Conservation (phyloP, 2,888 invertebrate genomes). For the Coenonympha arcania region DNA sequence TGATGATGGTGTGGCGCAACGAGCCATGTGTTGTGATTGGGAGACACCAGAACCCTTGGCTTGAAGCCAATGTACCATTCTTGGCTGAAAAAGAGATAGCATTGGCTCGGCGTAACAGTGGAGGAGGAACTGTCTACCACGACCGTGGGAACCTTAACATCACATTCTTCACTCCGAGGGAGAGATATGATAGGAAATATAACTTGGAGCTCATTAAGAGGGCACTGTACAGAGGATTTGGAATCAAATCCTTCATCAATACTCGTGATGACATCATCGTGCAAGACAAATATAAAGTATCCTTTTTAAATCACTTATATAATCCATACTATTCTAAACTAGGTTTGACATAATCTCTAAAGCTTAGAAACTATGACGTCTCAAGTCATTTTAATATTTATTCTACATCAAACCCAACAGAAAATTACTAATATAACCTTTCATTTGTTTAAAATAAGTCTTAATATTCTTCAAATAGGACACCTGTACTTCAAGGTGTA, state of each 20-base stretch:
- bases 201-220: conserved; percentile 91
- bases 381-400: no score
- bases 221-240: conserved; percentile 87
- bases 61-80: conserved; percentile 86
- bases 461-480: no score
- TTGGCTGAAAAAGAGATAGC: conserved; percentile 79
- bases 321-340: no score
- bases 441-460: no score
- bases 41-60: conserved; percentile 97
- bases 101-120: conserved; percentile 92
- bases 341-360: no score
- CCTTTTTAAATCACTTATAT: conserved; percentile 34
- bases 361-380: no score
- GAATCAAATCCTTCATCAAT: conserved; percentile 82
- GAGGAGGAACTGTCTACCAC: conserved; percentile 97
- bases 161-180: conserved; percentile 89
- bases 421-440: no score
- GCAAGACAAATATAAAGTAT: conserved; percentile 84
- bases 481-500: no score
- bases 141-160: conserved; percentile 94
- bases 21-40: conserved; percentile 96
- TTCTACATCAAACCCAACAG: no score
- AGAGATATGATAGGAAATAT: conserved; percentile 86
- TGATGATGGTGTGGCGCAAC: conserved; percentile 94
- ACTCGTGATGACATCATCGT: conserved; percentile 90